Evolutionary conservation across 2,113 vertebrate species (phyloP).

Genomic region (Chaenocephalus aceratus): DNA sequence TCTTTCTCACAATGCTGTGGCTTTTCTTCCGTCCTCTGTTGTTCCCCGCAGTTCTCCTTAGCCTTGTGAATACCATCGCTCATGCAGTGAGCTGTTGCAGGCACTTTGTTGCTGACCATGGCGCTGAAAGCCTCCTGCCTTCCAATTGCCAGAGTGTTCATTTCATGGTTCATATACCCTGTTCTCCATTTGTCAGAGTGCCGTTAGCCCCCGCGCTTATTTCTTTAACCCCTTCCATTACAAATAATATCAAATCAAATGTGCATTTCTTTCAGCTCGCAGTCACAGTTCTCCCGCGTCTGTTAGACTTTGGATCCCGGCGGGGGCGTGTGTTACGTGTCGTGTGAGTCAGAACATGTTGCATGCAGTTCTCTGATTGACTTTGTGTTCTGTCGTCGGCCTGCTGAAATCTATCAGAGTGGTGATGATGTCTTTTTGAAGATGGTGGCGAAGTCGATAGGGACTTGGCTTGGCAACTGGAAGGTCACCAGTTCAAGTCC

Average conservation of each 20-base stretch:
- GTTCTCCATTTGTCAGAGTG: slow-evolving; percentile 87
- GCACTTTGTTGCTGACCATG: slow-evolving; percentile 88
- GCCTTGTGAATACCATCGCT: slow-evolving; percentile 84
- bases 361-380: not conserved
- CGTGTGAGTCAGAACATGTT: slow-evolving; percentile 25
- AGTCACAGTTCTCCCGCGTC: slow-evolving; percentile 48
- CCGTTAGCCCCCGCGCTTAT: slow-evolving; percentile 84
- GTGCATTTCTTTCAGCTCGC: slow-evolving; percentile 79
- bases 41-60: slow-evolving; percentile 69
- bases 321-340: slow-evolving; percentile 31
- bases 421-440: too few relatives aligned
- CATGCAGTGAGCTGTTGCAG: slow-evolving; percentile 86
- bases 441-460: too few relatives aligned
- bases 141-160: slow-evolving; percentile 87
- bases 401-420: too few relatives aligned
- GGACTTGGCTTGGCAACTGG: too few relatives aligned
- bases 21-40: slow-evolving; percentile 59
- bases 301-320: slow-evolving; percentile 76
- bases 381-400: too few relatives aligned
- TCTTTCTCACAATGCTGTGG: slow-evolving; percentile 35
- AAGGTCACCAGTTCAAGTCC: too few relatives aligned
- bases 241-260: slow-evolving; percentile 87
- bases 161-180: slow-evolving; percentile 89
- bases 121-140: slow-evolving; percentile 85
- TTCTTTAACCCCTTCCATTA: slow-evolving; percentile 86